phyloP scores from a whole-genome alignment of 2,888 invertebrate genomes.

The Rhingia campestris region DNA sequence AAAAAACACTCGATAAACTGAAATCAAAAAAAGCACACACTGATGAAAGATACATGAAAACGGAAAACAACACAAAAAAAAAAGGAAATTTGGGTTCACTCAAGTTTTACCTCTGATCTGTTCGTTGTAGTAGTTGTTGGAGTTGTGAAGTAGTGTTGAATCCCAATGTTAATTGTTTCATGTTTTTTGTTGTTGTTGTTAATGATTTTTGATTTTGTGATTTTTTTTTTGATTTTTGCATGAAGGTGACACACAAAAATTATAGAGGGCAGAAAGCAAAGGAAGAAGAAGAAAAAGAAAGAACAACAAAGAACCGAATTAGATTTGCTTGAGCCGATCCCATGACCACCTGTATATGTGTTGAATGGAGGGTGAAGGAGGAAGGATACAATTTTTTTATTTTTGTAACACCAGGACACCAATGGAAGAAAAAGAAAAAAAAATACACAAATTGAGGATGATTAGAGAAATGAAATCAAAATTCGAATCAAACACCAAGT shows the following conservation, averaged over 20 bases:
- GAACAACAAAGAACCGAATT: constrained; percentile 77
- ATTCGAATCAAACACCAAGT: constrained; percentile 45
- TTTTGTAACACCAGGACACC: constrained; percentile 14
- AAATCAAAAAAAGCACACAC: constrained; percentile 63
- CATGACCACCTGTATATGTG: constrained; percentile 80
- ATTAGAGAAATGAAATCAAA: constrained; percentile 62
- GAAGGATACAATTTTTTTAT: no score
- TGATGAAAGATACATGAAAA: constrained; percentile 72
- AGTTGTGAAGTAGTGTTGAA: constrained; percentile 56
- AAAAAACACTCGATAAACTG: constrained; percentile 37
- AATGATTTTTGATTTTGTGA: constrained; percentile 24
- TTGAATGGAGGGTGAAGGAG: constrained; percentile 49
- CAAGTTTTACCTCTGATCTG: constrained; percentile 81
- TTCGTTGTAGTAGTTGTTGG: constrained; percentile 63
- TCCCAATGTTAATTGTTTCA: constrained; percentile 62
- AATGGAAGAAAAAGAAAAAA: constrained; percentile 74
- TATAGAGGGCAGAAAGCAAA: constrained; percentile 77
- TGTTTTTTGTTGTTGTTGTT: constrained; percentile 42
- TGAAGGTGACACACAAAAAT: constrained; percentile 60
- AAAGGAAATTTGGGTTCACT: constrained; percentile 35
- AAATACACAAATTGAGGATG: constrained; percentile 72
- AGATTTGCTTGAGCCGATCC: constrained; percentile 83
- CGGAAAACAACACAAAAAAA: constrained; percentile 14
- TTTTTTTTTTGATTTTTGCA: constrained; percentile 56
- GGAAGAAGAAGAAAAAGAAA: constrained; percentile 73